These are phyloP conservation scores for Crenuchus spilurus DNA, from an alignment of 2,797 vertebrate genomes.

Conservation along the genomic window DNA sequence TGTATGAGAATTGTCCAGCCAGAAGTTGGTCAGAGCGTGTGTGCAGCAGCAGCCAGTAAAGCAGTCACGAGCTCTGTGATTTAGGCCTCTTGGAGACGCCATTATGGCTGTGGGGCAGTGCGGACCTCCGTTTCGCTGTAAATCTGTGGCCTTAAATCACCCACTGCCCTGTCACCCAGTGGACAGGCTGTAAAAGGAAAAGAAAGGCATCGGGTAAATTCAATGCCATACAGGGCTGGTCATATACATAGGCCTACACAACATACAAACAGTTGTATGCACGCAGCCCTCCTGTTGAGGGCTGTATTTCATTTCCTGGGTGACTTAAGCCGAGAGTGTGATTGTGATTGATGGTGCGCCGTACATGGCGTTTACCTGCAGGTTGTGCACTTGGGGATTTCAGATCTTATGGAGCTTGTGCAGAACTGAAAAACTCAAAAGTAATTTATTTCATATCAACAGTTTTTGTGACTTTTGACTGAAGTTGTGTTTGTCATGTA, in stretches of 20 bases:
- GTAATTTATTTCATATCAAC: too few species aligned
- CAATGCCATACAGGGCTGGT: background rate
- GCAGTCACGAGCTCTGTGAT: constrained; percentile 32
- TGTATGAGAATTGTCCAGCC: background rate
- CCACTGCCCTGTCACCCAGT: background rate
- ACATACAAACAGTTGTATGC: background rate
- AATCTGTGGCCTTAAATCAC: constrained; percentile 43
- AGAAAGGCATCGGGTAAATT: constrained; percentile 17
- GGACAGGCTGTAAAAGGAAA: constrained; percentile 3
- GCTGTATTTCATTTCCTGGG: background rate
- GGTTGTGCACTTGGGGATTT: background rate
- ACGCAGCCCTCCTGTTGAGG: background rate
- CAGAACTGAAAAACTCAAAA: too few species aligned
- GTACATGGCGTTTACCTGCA: background rate
- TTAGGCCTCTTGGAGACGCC: constrained; percentile 24
- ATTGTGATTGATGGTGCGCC: background rate
- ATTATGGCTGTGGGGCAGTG: constrained; percentile 23
- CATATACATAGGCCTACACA: background rate
- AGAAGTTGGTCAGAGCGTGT: background rate
- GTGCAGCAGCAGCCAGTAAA: constrained; percentile 39
- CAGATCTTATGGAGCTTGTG: too few species aligned
- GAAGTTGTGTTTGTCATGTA: too few species aligned
- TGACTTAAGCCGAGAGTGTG: constrained; percentile 2
- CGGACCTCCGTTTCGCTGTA: constrained; percentile 33
- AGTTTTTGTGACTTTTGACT: too few species aligned